A percentile compares a stretch with the other conserved stretches of the same genome.
These are phyloP conservation scores for Poeciliopsis gracilis DNA, from an alignment of 2,797 vertebrate species.

Conservation along the genomic window DNA sequence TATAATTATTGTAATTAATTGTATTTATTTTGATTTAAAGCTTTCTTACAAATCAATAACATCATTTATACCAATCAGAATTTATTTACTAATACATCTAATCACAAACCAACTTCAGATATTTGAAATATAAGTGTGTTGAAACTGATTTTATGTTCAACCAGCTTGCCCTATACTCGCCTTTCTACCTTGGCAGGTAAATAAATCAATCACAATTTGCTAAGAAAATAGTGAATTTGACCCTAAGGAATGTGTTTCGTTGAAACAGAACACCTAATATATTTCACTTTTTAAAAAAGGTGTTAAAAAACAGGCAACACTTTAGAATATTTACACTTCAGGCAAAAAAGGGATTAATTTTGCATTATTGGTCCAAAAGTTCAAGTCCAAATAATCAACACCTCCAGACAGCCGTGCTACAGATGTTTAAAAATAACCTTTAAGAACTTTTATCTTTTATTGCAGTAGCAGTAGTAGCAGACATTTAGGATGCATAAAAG, in stretches of 20 bases:
- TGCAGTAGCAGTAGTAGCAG: neutral
- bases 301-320: neutral
- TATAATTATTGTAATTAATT: no score
- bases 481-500: neutral
- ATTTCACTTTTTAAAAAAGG: neutral
- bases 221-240: neutral
- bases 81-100: no score
- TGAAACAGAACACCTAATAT: neutral
- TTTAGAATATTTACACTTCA: conserved; percentile 17
- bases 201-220: neutral
- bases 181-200: neutral
- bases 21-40: no score
- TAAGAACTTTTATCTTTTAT: neutral
- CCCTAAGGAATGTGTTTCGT: neutral
- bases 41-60: no score
- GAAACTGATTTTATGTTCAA: no score
- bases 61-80: no score
- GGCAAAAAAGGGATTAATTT: neutral
- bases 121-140: neutral
- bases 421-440: neutral
- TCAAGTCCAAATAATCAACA: neutral
- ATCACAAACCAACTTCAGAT: no score
- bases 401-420: neutral
- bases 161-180: no score
- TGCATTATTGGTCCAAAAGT: neutral